These are phyloP conservation scores for Periphyllus acericola DNA, from an alignment of 2,888 invertebrate genomes.

Conservation along the genomic window DNA sequence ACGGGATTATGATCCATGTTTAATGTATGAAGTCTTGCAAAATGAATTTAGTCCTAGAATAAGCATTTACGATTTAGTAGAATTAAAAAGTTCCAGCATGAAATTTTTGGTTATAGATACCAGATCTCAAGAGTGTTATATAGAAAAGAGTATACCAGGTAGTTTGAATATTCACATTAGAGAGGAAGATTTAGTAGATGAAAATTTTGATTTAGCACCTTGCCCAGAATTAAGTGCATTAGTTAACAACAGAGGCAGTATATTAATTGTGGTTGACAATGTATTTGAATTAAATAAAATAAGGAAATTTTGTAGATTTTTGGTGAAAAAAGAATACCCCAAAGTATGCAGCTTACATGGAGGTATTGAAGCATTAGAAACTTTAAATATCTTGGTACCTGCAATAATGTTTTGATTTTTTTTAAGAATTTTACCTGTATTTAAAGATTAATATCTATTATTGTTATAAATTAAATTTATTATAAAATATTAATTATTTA, in stretches of 20 bases:
- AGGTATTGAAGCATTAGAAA: conserved; percentile 80
- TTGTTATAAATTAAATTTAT: not conserved
- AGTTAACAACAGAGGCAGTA: conserved; percentile 74
- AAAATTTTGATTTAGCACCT: conserved; percentile 76
- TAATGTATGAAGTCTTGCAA: conserved; percentile 71
- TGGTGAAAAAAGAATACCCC: conserved; percentile 80
- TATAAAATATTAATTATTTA: not conserved
- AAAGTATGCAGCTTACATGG: conserved; percentile 88
- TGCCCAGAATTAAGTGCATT: conserved; percentile 71
- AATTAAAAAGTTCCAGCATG: conserved; percentile 70
- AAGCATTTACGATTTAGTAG: conserved; percentile 84
- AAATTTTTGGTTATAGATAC: conserved; percentile 77
- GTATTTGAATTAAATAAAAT: conserved; percentile 75
- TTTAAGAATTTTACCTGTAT: conserved; percentile 18
- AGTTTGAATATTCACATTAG: conserved; percentile 91
- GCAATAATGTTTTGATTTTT: conserved; percentile 58
- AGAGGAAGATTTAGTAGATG: conserved; percentile 78
- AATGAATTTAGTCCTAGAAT: conserved; percentile 83
- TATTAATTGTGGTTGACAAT: conserved; percentile 83
- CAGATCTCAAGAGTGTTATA: conserved; percentile 75
- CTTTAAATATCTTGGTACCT: conserved; percentile 61
- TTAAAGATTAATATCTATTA: not conserved
- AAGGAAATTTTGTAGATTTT: conserved; percentile 83
- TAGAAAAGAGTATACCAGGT: conserved; percentile 80
- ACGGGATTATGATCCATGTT: conserved; percentile 32